Evolutionary conservation across 37 sponge, comb jelly and placozoan species (phyloP).

Genomic region (Oscarella lobularis): DNA sequence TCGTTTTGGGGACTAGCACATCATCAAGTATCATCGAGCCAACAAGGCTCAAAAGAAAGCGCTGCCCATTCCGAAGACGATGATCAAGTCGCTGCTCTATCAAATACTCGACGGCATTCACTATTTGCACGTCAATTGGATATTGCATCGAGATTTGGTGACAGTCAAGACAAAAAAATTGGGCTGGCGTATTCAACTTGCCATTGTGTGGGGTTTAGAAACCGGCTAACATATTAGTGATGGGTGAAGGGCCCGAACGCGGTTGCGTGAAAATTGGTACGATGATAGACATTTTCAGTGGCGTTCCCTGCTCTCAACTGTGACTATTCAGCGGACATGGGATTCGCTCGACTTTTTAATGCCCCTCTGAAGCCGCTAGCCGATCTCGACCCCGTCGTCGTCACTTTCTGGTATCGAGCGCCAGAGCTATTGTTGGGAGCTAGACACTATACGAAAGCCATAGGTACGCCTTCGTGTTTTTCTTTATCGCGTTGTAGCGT

Average conservation of each 20-base stretch:
- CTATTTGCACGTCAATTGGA: conserved; percentile 94
- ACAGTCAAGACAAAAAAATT: no score
- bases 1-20: conserved; percentile 42
- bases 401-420: conserved; percentile 97
- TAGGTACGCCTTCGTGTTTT: conserved; percentile 33
- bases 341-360: conserved; percentile 91
- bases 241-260: conserved; percentile 88
- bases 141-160: conserved; percentile 88
- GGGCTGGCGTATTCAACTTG: no score
- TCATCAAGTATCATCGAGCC: conserved; percentile 91
- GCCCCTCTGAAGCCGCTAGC: conserved; percentile 95
- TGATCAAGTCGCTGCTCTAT: conserved; percentile 85
- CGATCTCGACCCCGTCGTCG: conserved; percentile 97
- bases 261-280: conserved; percentile 85
- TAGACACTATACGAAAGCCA: conserved; percentile 96
- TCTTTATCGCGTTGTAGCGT: neutral
- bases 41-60: conserved; percentile 73
- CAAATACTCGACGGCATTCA: conserved; percentile 91
- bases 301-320: neutral
- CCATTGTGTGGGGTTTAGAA: no score
- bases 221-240: conserved; percentile 97
- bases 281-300: neutral
- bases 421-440: conserved; percentile 94
- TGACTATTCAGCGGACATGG: conserved; percentile 79
- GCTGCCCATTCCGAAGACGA: conserved; percentile 50